phyloP scores from a whole-genome alignment of 23 tunicate genomes.

The Trididemnum nubilum region DNA sequence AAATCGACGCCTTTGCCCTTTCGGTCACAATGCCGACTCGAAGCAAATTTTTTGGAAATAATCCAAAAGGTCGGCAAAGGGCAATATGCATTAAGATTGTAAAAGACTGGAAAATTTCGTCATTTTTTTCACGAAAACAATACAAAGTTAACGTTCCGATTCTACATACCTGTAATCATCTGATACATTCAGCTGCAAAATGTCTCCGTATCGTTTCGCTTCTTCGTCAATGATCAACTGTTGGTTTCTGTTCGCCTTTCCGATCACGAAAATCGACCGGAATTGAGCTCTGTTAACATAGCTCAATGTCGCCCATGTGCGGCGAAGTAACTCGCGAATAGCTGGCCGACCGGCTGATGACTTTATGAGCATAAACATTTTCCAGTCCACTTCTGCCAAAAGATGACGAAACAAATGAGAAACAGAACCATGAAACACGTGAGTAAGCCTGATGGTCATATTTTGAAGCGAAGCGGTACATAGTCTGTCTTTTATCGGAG shows the following conservation, averaged over 20 bases:
- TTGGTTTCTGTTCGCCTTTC: neutral
- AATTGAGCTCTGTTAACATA: neutral
- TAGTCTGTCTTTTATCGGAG: too few relatives aligned
- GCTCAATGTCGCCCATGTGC: slow-evolving; percentile 20
- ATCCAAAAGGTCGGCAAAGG: too few relatives aligned
- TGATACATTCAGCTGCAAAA: slow-evolving; percentile 3
- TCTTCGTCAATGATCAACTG: slow-evolving; percentile 8
- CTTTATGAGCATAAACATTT: neutral
- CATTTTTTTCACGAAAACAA: too few relatives aligned
- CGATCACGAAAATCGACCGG: neutral
- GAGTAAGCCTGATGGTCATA: too few relatives aligned
- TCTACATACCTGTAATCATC: slow-evolving; percentile 9
- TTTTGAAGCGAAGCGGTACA: too few relatives aligned
- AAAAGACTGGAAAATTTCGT: too few relatives aligned
- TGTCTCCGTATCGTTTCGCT: neutral
- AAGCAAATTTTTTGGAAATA: too few relatives aligned
- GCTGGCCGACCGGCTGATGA: neutral
- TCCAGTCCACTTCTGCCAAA: neutral
- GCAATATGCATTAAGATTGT: too few relatives aligned
- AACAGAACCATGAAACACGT: too few relatives aligned
- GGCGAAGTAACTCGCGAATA: slow-evolving; percentile 3
- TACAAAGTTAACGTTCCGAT: too few relatives aligned
- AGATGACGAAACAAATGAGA: neutral
- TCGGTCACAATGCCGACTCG: too few relatives aligned
- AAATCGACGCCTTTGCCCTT: too few relatives aligned